Evolutionary conservation across 2,797 vertebrate genomes (phyloP).

Genomic region (Ptychobarbus kaznakovi): DNA sequence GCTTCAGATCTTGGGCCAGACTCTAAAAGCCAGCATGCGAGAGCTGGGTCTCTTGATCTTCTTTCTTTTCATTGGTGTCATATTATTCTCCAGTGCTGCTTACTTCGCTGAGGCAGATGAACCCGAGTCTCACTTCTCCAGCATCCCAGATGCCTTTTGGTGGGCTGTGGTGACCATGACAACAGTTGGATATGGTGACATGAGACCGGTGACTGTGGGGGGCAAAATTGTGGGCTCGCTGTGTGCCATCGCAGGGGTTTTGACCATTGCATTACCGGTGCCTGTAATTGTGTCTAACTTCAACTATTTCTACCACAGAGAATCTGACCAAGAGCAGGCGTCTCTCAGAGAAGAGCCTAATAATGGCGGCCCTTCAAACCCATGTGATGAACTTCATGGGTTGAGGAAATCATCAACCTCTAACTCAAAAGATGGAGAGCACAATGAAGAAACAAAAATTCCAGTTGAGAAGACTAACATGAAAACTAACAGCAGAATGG

Average conservation of each 20-base stretch:
- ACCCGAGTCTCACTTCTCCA: conserved; percentile 92
- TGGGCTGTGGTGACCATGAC: conserved; percentile 99
- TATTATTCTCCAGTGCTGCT: conserved; percentile 96
- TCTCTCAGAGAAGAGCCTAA: conserved; percentile 85
- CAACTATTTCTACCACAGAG: conserved; percentile 97
- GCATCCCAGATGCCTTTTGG: conserved; percentile 98
- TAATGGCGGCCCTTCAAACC: conserved; percentile 68
- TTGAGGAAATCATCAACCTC: conserved; percentile 77
- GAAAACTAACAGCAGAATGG: conserved; percentile 89
- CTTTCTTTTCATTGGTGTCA: conserved; percentile 97
- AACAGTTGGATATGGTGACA: conserved; percentile 96
- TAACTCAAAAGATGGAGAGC: conserved; percentile 82
- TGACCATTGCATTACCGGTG: conserved; percentile 94
- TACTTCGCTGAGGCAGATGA: conserved; percentile 94
- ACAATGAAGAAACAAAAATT: conserved; percentile 72
- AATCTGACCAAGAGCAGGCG: conserved; percentile 91
- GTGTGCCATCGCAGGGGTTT: conserved; percentile 94
- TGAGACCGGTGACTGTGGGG: conserved; percentile 92
- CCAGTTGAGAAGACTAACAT: conserved; percentile 83
- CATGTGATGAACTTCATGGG: conserved; percentile 72
- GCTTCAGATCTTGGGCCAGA: conserved; percentile 95
- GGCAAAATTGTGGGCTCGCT: conserved; percentile 96
- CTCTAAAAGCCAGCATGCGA: conserved; percentile 94
- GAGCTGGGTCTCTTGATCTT: conserved; percentile 96
- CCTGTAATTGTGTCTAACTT: conserved; percentile 98